phyloP scores from a whole-genome alignment of 2,888 invertebrate species.

The Cantharis rustica region DNA sequence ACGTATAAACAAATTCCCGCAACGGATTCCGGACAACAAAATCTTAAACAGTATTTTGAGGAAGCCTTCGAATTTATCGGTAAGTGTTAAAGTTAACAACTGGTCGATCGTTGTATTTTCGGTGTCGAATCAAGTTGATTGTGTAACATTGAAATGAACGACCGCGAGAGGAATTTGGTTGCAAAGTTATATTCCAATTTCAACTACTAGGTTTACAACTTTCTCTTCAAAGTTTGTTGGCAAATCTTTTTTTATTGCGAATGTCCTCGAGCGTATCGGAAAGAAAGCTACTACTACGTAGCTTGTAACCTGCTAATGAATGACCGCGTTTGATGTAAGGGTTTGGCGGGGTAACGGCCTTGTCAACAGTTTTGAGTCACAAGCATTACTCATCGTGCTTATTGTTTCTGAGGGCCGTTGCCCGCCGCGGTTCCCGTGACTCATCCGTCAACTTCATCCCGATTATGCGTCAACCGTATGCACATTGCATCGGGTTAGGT shows the following conservation, averaged over 20 bases:
- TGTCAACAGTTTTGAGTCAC: constrained; percentile 52
- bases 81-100: constrained; percentile 60
- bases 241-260: constrained; percentile 14
- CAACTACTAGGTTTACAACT: background rate
- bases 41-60: constrained; percentile 86
- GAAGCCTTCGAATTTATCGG: constrained; percentile 87
- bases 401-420: constrained; percentile 52
- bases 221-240: constrained; percentile 9
- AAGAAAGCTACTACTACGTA: constrained; percentile 17
- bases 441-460: constrained; percentile 33
- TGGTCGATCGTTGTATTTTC: background rate
- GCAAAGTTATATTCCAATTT: background rate
- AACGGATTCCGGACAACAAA: constrained; percentile 81
- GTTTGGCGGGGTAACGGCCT: constrained; percentile 50
- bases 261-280: constrained; percentile 15
- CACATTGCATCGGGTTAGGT: constrained; percentile 28
- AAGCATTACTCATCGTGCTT: constrained; percentile 53
- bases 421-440: constrained; percentile 40
- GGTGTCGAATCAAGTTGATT: background rate
- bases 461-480: constrained; percentile 32
- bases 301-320: constrained; percentile 23
- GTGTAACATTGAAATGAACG: background rate
- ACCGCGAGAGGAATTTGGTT: background rate
- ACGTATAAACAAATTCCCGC: constrained; percentile 81
- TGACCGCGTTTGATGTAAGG: constrained; percentile 23